Percentiles rank a stretch among this genome's conserved stretches.
Evolutionary conservation across 2,797 vertebrate genomes (phyloP).

Genomic region (Brachymystax lenok): DNA sequence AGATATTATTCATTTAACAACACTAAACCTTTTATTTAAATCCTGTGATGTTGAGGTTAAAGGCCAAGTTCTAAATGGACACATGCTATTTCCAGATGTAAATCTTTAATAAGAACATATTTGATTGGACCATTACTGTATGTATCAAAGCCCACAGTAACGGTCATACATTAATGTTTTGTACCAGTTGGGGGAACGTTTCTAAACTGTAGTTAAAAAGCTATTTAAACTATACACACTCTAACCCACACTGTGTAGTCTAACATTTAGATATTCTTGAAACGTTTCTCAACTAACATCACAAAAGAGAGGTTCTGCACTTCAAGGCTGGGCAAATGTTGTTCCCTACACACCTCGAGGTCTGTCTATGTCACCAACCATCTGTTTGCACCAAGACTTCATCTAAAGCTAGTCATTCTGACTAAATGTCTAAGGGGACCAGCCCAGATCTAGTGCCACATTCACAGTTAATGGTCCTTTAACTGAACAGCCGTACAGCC

Average conservation of each 20-base stretch:
- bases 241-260: background rate
- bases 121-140: slow-evolving; percentile 39
- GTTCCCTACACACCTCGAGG: slow-evolving; percentile 21
- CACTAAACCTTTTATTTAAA: background rate
- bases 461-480: slow-evolving; percentile 24
- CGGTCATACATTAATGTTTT: slow-evolving; percentile 42
- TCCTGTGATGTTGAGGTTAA: background rate
- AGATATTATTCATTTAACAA: background rate
- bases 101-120: slow-evolving; percentile 3
- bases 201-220: slow-evolving; percentile 51
- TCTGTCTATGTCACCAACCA: background rate
- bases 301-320: slow-evolving; percentile 2
- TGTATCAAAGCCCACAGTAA: slow-evolving; percentile 49
- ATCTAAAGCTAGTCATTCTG: background rate
- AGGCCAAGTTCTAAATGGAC: background rate
- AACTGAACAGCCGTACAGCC: background rate
- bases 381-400: background rate
- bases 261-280: background rate
- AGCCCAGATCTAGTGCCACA: slow-evolving; percentile 21
- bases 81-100: background rate
- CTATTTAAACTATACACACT: background rate
- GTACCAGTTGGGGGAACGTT: slow-evolving; percentile 41
- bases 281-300: background rate
- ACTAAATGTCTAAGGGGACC: background rate
- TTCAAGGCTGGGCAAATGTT: slow-evolving; percentile 13